Base-by-base conservation (phyloP, 23 tunicate genomes). In the Trididemnum miniatum region DNA sequence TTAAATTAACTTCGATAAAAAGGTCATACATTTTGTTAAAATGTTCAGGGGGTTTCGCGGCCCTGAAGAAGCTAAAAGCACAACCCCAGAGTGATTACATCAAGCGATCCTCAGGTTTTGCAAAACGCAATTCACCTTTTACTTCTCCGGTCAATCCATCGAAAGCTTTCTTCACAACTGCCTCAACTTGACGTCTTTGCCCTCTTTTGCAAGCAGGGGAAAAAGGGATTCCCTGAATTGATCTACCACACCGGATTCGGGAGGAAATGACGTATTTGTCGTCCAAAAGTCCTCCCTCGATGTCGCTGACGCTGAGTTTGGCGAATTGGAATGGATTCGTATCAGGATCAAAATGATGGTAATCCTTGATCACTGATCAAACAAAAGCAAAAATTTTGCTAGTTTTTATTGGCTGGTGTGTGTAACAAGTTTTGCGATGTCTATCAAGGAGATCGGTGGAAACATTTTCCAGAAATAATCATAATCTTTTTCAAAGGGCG, bases 141-240 rank as follows among this genome's bases (percentile, higher is more conserved):
- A 79, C 35, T 12, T 66, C 79, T 1, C 79, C 79, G 4, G 35
- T 31, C 32, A 86, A 51, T 20, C 60, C 71, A 2, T 59, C 51
- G 29, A 87, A 65, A 1, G 73, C 54, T 34, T 72, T 54, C 31
- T n/a, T 63, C 30, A 81, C 24, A 2, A 79, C 80, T 0, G 44
- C 65, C 44, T 86, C 89, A 1, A 86, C 78, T 64, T 65, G 64
- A 31, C 89, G 60, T 27, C 89, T 35, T 28, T 79, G 67, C 3
- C 81, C 89, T 34, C 95, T 54, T 26, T 78, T 54, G 89, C 95
- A 89, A 35, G 34, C 39, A 44, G 95, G 89, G 18, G 95, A 80
- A 37, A 79, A 71, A 35, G 89, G 79, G 15, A 79, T 51, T 20
- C 89, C 86, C 22, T 77, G 51, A 69, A 89, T 79, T 1, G 84